Percentiles rank a stretch among this genome's conserved stretches.
Evolutionary conservation across 2,888 invertebrate genomes (phyloP).

Genomic region (Lepas anatifera): DNA sequence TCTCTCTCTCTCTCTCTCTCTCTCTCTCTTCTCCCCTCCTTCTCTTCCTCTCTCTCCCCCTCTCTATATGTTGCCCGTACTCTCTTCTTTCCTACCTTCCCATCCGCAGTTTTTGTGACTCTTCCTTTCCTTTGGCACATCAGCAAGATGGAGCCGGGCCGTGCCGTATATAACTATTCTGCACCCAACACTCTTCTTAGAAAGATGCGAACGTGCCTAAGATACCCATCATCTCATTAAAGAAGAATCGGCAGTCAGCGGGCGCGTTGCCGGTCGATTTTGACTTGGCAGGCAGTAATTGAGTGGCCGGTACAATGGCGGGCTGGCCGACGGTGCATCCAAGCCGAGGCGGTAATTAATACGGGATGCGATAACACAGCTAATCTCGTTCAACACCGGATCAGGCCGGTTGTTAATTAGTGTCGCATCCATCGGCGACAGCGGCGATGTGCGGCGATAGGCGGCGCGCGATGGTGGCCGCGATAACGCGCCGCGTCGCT

Average conservation of each 20-base stretch:
- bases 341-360: not conserved
- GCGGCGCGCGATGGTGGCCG: no score
- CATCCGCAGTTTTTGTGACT: not conserved
- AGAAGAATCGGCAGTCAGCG: not conserved
- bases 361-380: not conserved
- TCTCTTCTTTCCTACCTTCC: not conserved
- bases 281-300: not conserved
- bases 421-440: conserved; percentile 4
- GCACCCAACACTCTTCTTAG: no score
- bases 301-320: not conserved
- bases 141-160: no score
- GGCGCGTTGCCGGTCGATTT: not conserved
- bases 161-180: no score
- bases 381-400: not conserved
- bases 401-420: not conserved
- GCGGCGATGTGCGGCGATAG: not conserved
- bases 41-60: not conserved
- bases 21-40: not conserved
- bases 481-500: no score
- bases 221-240: not conserved
- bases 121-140: not conserved
- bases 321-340: not conserved
- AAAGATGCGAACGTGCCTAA: no score
- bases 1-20: not conserved
- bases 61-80: no score